Conservation (phyloP, 2,797 vertebrate genomes). For the Myotis findleyi region DNA sequence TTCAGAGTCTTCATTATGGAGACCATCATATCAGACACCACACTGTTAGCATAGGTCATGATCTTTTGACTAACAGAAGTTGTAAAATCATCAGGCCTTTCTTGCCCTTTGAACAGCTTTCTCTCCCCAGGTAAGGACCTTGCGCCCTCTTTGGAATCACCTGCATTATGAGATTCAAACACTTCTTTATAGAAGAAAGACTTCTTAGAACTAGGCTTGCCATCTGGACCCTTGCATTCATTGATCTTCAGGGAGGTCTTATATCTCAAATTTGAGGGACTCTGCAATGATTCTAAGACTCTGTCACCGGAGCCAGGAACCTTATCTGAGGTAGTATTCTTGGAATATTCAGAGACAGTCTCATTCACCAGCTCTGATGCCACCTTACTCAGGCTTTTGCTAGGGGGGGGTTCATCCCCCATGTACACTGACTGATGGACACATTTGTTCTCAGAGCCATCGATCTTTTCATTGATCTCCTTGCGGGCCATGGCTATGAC, state of each 20-base stretch:
- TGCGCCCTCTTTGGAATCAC: constrained; percentile 47
- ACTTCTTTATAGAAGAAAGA: constrained; percentile 82
- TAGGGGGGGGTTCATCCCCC: constrained; percentile 72
- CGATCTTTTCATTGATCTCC: constrained; percentile 81
- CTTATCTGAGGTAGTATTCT: constrained; percentile 20
- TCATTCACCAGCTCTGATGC: constrained; percentile 68
- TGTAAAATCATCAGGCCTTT: constrained; percentile 70
- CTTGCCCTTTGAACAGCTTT: constrained; percentile 2
- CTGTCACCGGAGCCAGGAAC: constrained; percentile 57
- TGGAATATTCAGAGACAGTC: constrained; percentile 59
- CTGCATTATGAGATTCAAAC: constrained; percentile 66
- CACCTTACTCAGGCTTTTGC: constrained; percentile 63
- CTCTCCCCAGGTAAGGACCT: constrained; percentile 29
- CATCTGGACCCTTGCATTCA: constrained; percentile 46
- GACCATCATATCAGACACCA: constrained; percentile 80
- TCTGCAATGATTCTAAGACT: not conserved
- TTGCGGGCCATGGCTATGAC: constrained; percentile 81
- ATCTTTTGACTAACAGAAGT: constrained; percentile 77
- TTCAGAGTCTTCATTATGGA: constrained; percentile 80
- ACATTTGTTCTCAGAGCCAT: constrained; percentile 64
- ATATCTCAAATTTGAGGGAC: constrained; percentile 58
- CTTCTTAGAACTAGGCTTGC: constrained; percentile 71
- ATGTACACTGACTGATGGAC: constrained; percentile 76
- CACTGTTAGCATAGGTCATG: constrained; percentile 79
- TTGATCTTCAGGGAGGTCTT: constrained; percentile 71